Evolutionary conservation across 1,140 invertebrate species (phyloP).

Genomic region (Orchesella cincta): DNA sequence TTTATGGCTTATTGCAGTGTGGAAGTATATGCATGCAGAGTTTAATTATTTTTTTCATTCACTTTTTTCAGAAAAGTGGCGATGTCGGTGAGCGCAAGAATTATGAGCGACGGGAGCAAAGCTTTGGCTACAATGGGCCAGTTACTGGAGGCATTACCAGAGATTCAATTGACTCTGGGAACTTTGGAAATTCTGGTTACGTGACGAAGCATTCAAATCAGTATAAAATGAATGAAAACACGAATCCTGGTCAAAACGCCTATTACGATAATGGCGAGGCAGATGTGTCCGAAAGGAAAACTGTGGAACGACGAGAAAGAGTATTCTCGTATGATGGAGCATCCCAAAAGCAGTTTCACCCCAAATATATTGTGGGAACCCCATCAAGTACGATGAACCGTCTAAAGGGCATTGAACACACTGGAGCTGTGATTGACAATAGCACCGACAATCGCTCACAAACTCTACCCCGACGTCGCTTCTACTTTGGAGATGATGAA

Average conservation of each 20-base stretch:
- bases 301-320: constrained; percentile 48
- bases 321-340: constrained; percentile 48
- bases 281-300: constrained; percentile 48
- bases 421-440: constrained; percentile 55
- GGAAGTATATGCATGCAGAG: too few relatives aligned
- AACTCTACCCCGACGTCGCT: constrained; percentile 67
- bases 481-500: constrained; percentile 49
- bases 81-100: constrained; percentile 48
- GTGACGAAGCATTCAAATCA: constrained; percentile 49
- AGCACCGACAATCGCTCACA: constrained; percentile 69
- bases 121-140: constrained; percentile 48
- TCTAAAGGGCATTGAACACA: constrained; percentile 66
- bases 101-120: constrained; percentile 50
- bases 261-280: constrained; percentile 50
- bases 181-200: constrained; percentile 44
- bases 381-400: constrained; percentile 66
- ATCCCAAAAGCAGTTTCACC: constrained; percentile 49
- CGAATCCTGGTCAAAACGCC: constrained; percentile 47
- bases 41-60: background rate
- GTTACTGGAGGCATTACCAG: constrained; percentile 25
- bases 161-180: constrained; percentile 43
- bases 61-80: constrained; percentile 43
- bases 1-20: too few relatives aligned
- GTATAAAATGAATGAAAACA: constrained; percentile 50
- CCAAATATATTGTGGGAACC: constrained; percentile 55